Evolutionary conservation across 2,113 vertebrate genomes (phyloP).

Genomic region (Tetrax tetrax): DNA sequence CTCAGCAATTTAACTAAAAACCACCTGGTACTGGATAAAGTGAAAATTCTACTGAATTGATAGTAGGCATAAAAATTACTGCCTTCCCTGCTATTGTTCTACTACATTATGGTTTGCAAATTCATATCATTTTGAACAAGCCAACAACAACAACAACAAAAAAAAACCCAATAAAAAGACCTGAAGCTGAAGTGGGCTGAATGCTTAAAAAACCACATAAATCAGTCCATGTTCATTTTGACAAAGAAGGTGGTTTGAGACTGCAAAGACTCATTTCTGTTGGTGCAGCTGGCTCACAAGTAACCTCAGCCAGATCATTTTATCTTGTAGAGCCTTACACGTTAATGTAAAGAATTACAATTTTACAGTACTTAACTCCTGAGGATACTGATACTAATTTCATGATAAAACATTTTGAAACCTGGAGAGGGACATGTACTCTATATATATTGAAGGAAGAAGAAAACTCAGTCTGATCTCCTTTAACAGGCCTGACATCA

Average conservation of each 20-base stretch:
- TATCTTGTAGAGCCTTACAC: not conserved
- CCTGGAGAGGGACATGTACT: not conserved
- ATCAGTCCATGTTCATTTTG: conserved; percentile 9
- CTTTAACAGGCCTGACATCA: not conserved
- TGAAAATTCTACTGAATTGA: not conserved
- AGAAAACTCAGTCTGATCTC: not conserved
- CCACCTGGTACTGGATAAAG: not conserved
- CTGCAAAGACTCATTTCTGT: not conserved
- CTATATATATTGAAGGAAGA: not conserved
- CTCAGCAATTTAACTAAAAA: not conserved
- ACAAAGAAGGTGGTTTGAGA: not conserved
- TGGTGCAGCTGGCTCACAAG: not conserved
- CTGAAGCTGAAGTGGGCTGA: not conserved
- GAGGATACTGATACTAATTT: conserved; percentile 7
- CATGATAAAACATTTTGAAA: not conserved
- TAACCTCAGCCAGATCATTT: not conserved
- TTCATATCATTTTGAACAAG: not conserved
- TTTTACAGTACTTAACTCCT: conserved; percentile 5
- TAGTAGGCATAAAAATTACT: not conserved
- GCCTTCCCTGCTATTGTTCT: not conserved
- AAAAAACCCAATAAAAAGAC: not conserved
- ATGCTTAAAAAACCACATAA: not conserved
- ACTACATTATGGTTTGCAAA: not conserved
- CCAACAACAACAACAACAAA: not conserved
- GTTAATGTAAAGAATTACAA: not conserved